Conservation (phyloP, 53 echinoderm and acorn worm genomes). For the Paelopatides confundens region DNA sequence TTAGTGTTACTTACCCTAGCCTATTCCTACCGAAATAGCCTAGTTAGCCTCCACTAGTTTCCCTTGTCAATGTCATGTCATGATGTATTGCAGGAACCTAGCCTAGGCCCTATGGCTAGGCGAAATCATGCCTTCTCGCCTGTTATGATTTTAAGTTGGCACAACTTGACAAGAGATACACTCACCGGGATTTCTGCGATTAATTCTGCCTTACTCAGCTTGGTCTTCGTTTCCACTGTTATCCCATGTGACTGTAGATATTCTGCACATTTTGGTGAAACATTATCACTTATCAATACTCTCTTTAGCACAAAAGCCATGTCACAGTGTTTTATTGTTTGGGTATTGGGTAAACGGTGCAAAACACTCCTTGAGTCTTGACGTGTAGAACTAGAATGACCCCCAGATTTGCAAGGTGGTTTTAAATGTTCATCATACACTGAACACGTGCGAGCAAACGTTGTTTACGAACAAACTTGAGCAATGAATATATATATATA, state of each 20-base stretch:
- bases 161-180: neutral
- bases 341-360: too few species aligned
- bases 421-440: neutral
- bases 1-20: too few species aligned
- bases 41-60: too few species aligned
- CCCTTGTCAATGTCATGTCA: too few species aligned
- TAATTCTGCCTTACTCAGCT: conserved; percentile 87
- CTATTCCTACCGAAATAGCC: too few species aligned
- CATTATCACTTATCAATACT: conserved; percentile 84
- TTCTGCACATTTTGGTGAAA: conserved; percentile 82
- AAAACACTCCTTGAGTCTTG: neutral
- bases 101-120: neutral
- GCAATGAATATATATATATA: neutral
- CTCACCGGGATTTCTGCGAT: conserved; percentile 92
- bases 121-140: neutral
- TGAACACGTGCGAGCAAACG: neutral
- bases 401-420: neutral
- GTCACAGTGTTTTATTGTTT: neutral
- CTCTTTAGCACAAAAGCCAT: conserved; percentile 84
- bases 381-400: neutral
- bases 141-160: neutral
- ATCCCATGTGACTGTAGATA: conserved; percentile 86
- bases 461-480: neutral
- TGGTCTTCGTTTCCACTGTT: conserved; percentile 84
- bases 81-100: too few species aligned